Percentiles rank a stretch among this genome's conserved stretches.
These are phyloP conservation scores for Bombus sylvicola DNA, from an alignment of 1,140 invertebrate genomes.

Conservation along the genomic window DNA sequence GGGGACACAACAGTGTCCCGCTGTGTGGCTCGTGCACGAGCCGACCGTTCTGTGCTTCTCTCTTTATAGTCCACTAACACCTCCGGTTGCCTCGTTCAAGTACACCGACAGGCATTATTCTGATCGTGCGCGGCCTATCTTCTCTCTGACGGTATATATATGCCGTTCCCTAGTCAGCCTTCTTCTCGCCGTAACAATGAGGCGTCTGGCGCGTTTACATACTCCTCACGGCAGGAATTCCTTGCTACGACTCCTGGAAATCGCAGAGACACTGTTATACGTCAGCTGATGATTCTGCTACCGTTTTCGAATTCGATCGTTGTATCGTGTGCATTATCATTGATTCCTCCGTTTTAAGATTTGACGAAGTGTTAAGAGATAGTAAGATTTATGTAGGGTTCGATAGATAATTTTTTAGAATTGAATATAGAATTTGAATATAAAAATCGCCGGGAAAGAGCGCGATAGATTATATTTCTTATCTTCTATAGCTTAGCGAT, in stretches of 20 bases:
- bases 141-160: constrained; percentile 1
- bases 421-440: too few relatives aligned
- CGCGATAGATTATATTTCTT: too few relatives aligned
- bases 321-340: background rate
- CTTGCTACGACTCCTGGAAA: background rate
- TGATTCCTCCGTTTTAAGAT: background rate
- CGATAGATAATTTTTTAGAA: too few relatives aligned
- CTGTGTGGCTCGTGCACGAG: constrained; percentile 59
- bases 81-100: constrained; percentile 40
- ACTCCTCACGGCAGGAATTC: constrained; percentile 18
- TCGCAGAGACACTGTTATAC: background rate
- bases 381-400: too few relatives aligned
- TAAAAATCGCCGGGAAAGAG: too few relatives aligned
- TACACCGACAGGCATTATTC: constrained; percentile 49
- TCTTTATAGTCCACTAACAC: constrained; percentile 64
- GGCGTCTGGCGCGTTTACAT: constrained; percentile 33
- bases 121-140: constrained; percentile 37
- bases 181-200: constrained; percentile 23
- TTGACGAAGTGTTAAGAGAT: background rate
- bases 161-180: background rate
- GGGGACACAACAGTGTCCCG: constrained; percentile 47
- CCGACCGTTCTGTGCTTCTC: constrained; percentile 27
- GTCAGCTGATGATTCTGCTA: constrained; percentile 1
- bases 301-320: background rate
- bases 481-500: too few relatives aligned